Evolutionary conservation across 1,140 invertebrate species (phyloP), one percentile per base, ranked within the genome.

Genomic region (Drosophila bifasciata): DNA sequence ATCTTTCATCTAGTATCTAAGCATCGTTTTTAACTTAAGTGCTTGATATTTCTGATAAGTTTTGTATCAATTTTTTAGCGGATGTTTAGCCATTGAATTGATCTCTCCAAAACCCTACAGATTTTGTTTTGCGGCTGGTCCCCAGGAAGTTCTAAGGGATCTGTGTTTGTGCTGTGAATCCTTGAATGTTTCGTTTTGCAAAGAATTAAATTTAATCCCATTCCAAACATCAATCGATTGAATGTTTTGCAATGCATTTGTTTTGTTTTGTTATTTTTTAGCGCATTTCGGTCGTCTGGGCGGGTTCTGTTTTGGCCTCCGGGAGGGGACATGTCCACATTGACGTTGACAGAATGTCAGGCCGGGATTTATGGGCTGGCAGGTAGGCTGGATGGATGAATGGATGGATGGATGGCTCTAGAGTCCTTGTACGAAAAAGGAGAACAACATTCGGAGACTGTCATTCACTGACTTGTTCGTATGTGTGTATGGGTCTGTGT

Each of bases 281-380:
- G 32, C 60, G 9, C 39, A 15, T 49, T 50, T 62, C 32, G 28
- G 23, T 11, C 40, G 46, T 21, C 28, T 17, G 60, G 63, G 64
- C 64, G 63, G 56, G 62, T 32, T 48, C 49, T 67, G 51, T 68
- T 68, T 67, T 68, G 64, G 64, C 61, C 48, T 16, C 6, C 40
- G 46, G 25, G 40, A 40, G 4, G 21, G 32, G 62, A 32, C 21
- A 67, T 67, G 53, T 68, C 32, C 41, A 19, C 64, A 67, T 56
- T 68, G 49, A 68, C 62, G 62, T 68, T 68, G 64, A 68, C 62
- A 68, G 64, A 68, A 40, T 48, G 64, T 68, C 64, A 68, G 49
- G 5, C 21, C n/a, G 23, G 64, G 62, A 68, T 68, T 68, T 68
- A 32, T 46, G 40, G 45, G 41, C 62, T 55, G 64, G 64, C 64